These are phyloP conservation scores for Bhutanitis thaidina DNA, from an alignment of 2,888 invertebrate genomes.

Conservation along the genomic window DNA sequence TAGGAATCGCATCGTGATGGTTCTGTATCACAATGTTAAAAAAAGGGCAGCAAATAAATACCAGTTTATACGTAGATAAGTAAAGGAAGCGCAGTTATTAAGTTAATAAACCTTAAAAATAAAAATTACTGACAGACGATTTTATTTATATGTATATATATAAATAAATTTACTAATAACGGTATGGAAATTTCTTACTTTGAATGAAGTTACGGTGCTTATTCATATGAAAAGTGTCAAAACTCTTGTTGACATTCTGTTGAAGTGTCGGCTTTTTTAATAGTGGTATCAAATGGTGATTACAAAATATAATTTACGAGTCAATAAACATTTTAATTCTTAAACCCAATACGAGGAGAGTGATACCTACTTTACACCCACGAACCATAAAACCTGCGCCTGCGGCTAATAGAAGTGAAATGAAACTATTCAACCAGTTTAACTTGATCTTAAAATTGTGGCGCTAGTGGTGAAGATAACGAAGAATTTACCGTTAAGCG, in stretches of 20 bases:
- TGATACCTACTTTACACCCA: slow-evolving; percentile 49
- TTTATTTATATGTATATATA: too few relatives aligned
- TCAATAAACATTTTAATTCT: slow-evolving; percentile 45
- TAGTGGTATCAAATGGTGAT: slow-evolving; percentile 6
- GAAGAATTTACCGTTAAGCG: slow-evolving; percentile 2
- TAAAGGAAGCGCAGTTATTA: too few relatives aligned
- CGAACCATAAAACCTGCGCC: slow-evolving; percentile 50
- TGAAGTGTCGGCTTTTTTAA: background rate
- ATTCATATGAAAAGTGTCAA: background rate
- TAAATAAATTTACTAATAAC: too few relatives aligned
- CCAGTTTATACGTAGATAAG: too few relatives aligned
- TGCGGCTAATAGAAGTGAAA: slow-evolving; percentile 58
- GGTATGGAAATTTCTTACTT: too few relatives aligned
- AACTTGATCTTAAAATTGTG: slow-evolving; percentile 33
- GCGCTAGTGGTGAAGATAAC: slow-evolving; percentile 27
- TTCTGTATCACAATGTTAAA: too few relatives aligned
- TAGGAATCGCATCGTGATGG: too few relatives aligned
- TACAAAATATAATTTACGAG: slow-evolving; percentile 29
- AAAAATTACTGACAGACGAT: too few relatives aligned
- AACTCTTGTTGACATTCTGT: background rate
- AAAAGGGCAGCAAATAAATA: too few relatives aligned
- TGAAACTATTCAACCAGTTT: slow-evolving; percentile 47
- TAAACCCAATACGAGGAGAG: slow-evolving; percentile 38
- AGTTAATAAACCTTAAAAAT: too few relatives aligned
- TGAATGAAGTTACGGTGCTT: too few relatives aligned